Evolutionary conservation across 2,113 vertebrate species (phyloP).

Genomic region (Paratilapia polleni): DNA sequence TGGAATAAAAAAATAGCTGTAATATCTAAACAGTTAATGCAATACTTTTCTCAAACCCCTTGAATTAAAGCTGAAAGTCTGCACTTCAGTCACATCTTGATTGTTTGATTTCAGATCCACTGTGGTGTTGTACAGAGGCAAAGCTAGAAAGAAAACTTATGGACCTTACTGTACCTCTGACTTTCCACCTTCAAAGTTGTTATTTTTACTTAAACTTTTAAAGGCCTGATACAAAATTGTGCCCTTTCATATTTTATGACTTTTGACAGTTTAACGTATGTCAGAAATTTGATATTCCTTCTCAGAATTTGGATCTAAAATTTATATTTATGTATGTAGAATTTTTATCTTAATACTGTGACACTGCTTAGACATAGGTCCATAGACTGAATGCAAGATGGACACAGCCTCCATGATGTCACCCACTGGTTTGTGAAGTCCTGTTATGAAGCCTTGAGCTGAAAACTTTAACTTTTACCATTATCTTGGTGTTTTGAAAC

Average conservation of each 20-base stretch:
- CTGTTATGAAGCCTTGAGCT: not conserved
- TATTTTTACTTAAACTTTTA: accelerated
- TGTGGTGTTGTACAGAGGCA: not conserved
- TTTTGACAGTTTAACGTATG: not conserved
- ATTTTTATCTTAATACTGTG: not conserved
- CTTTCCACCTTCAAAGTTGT: not conserved
- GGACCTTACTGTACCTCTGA: not conserved
- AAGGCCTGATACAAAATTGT: not conserved
- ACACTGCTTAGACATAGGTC: no score
- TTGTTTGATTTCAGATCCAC: not conserved
- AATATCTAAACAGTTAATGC: not conserved
- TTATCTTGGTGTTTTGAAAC: no score
- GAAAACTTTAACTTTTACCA: not conserved
- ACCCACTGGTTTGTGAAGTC: not conserved
- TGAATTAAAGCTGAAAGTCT: not conserved
- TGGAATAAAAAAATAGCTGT: not conserved
- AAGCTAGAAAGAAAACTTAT: not conserved
- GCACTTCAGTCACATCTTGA: not conserved
- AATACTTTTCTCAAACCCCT: not conserved
- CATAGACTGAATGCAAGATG: not conserved
- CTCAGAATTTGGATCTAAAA: accelerated
- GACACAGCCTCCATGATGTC: not conserved
- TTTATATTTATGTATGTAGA: not conserved
- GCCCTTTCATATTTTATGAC: not conserved
- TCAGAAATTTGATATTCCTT: not conserved